Evolutionary conservation across 2,888 invertebrate genomes (phyloP), one percentile per base, ranked within the genome.

Genomic region (Leucophora obtusa): DNA sequence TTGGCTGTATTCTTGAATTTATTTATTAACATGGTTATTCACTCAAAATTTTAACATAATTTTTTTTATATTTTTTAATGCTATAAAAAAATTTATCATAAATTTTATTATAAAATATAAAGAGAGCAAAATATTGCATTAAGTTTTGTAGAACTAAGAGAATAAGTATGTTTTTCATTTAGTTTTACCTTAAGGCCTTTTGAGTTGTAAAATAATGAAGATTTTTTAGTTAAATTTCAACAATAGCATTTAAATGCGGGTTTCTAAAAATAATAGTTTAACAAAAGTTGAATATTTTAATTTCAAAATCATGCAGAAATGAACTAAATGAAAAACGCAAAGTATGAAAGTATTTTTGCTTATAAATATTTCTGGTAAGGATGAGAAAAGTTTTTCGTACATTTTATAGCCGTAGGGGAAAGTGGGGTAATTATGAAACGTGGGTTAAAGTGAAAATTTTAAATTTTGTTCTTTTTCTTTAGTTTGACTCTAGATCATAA

Each of bases 1-100:
- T 33, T 43, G 47, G 35, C 53, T 5, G 1, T 66, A 54, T 51
- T 54, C 58, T 65, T 59, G 54, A 69, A 72, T 75, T 76, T 76
- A 72, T 72, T 76, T 80, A 80, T 76, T 72, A 76, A 80, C 76
- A 80, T 69, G 76, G 53, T 80, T 80, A 80, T 80, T 80, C 80
- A 80, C 80, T 80, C 76, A 80, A 80, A 76, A 69, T 72, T 56
- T 69, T 76, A 47, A 59, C 76, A 76, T 69, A 50, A 21, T 63
- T n/a, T 63, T 47, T 60, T 18, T 28, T 11, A 15, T 50, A 21
- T 71, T 70, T 62, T 63, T 58, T 80, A 65, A 59, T 80, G 62
- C 38, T 62, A 60, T 63, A 76, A 80, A 76, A 71, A 76, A 72
- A 73, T 80, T 76, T 80, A 76, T 80, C 80, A 76, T 69, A 73